Evolutionary conservation across 1,140 invertebrate species (phyloP).

Genomic region (Lysiphlebus fabarum): DNA sequence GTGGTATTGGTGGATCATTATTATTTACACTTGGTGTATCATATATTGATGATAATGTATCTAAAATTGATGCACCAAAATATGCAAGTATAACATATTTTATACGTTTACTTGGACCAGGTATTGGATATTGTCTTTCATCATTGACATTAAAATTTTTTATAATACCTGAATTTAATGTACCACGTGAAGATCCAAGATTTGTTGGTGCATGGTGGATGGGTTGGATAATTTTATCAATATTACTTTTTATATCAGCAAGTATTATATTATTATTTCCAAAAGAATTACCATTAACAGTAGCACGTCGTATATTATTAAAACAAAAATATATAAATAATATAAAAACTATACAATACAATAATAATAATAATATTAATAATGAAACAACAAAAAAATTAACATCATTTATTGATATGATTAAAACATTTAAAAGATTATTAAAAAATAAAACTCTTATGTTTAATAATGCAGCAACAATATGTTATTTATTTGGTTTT

Average conservation of each 20-base stretch:
- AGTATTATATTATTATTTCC: slow-evolving; percentile 66
- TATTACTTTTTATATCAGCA: slow-evolving; percentile 61
- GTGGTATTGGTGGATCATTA: slow-evolving; percentile 64
- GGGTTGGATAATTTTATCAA: slow-evolving; percentile 71
- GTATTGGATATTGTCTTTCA: slow-evolving; percentile 67
- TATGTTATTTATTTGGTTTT: slow-evolving; percentile 70
- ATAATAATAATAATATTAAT: slow-evolving; percentile 30
- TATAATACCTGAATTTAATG: slow-evolving; percentile 66
- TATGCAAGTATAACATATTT: slow-evolving; percentile 68
- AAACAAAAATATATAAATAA: slow-evolving; percentile 45
- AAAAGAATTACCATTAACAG: slow-evolving; percentile 62
- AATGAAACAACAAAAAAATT: slow-evolving; percentile 41
- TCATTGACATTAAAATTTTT: slow-evolving; percentile 69
- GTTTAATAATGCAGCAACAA: slow-evolving; percentile 65
- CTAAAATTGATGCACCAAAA: slow-evolving; percentile 67
- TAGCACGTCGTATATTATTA: slow-evolving; percentile 56
- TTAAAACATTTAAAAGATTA: slow-evolving; percentile 62
- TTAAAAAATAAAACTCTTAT: slow-evolving; percentile 65
- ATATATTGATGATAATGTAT: slow-evolving; percentile 71
- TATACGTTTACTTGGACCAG: slow-evolving; percentile 68
- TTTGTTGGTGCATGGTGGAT: slow-evolving; percentile 80
- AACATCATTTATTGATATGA: slow-evolving; percentile 59
- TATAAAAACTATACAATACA: slow-evolving; percentile 1
- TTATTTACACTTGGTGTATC: slow-evolving; percentile 67
- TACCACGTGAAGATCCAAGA: slow-evolving; percentile 65